Evolutionary conservation across 2,888 invertebrate genomes (phyloP), one percentile per base, ranked within the genome.

Genomic region (Anorthoa munda): DNA sequence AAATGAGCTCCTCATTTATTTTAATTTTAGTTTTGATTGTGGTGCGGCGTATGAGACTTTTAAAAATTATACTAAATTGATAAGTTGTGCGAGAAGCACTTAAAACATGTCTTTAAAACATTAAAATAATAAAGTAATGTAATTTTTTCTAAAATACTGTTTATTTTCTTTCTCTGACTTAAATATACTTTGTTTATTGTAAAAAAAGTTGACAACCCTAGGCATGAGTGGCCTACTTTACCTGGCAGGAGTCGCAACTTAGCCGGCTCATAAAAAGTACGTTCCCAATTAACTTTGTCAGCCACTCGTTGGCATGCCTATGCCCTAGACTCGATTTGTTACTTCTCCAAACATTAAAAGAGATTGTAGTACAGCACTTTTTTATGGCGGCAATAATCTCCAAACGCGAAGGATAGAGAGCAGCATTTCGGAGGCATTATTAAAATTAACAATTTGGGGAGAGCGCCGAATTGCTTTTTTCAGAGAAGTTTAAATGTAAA

Each of bases 371-470:
- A 84, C 71, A 79, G 74, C 84, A 81, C 56, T 72, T 83, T 83
- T 79, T 87, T 84, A 84, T 88, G 75, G 69, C 74, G 58, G 84
- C 79, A 77, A 86, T 84, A 85, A 88, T 84, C 79, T 79, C 70
- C 66, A 81, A 79, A 70, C 59, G 79, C 76, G 82, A 63, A 66
- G 76, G 79, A 75, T 55, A 70, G 73, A 78, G 78, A 84, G 75
- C 65, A 76, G 71, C 68, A 75, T 80, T 84, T 66, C 67, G 68
- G 67, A 71, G 61, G 78, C 78, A 84, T 88, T 87, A 88, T 85
- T 86, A 85, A 88, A 87, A 89, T 87, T 87, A 86, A 86, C 82
- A 85, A 85, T 85, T 84, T 83, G 79, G 80, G 77, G 77, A 72
- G 72, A 81, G 69, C 75, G 81, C 82, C 31, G 69, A 85, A 84